Percentiles rank a stretch among this genome's conserved stretches.
Evolutionary conservation across 2,888 invertebrate genomes (phyloP).

Genomic region (Microdon myrmicae): DNA sequence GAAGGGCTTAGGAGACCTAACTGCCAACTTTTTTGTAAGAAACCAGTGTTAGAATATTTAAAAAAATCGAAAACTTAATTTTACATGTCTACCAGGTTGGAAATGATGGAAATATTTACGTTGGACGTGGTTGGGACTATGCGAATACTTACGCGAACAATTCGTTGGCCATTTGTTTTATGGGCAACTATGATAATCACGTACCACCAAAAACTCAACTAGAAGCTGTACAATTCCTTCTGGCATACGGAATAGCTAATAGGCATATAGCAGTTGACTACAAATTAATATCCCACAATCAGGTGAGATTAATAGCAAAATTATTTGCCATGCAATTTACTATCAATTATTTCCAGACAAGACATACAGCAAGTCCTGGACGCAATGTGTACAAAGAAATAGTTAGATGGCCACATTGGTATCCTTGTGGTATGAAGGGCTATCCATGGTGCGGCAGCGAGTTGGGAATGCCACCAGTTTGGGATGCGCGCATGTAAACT

Average conservation of each 20-base stretch:
- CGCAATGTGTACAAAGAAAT: conserved; percentile 67
- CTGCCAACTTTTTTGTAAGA: conserved; percentile 52
- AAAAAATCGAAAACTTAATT: no score
- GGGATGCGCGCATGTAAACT: conserved; percentile 57
- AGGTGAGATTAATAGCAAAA: conserved; percentile 57
- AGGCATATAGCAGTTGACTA: conserved; percentile 66
- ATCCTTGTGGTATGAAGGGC: conserved; percentile 57
- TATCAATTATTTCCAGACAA: conserved; percentile 58
- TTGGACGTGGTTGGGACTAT: conserved; percentile 69
- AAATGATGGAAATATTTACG: conserved; percentile 69
- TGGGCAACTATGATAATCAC: conserved; percentile 68
- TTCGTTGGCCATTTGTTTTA: conserved; percentile 67
- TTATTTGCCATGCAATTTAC: not conserved
- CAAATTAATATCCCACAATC: conserved; percentile 69
- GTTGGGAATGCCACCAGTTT: conserved; percentile 58
- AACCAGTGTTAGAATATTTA: conserved; percentile 64
- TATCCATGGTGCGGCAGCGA: conserved; percentile 60
- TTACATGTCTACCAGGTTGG: no score
- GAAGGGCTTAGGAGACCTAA: conserved; percentile 61
- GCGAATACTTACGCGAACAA: conserved; percentile 69
- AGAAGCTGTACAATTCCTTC: conserved; percentile 65
- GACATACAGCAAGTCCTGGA: conserved; percentile 68
- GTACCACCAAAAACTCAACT: conserved; percentile 65
- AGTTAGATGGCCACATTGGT: conserved; percentile 68
- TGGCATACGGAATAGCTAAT: conserved; percentile 65